Evolutionary conservation across 2,113 vertebrate species (phyloP).

Genomic region (Pithys albifrons): DNA sequence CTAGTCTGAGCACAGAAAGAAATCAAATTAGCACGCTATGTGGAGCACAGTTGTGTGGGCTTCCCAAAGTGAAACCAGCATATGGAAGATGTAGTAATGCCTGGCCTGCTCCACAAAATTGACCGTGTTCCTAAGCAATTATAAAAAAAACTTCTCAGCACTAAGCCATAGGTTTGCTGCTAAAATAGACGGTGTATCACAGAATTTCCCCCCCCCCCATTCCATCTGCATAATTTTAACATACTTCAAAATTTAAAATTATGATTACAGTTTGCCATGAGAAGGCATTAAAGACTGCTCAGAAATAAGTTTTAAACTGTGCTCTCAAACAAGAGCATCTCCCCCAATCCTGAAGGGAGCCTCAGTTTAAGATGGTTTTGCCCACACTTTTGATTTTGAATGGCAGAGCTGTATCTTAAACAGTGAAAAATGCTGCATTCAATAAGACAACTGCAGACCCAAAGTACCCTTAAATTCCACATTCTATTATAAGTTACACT

Average conservation of each 20-base stretch:
- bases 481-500: background rate
- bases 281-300: background rate
- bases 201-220: background rate
- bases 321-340: background rate
- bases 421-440: background rate
- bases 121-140: conserved; percentile 9
- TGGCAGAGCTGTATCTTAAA: background rate
- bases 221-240: background rate
- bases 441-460: background rate
- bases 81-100: conserved; percentile 24
- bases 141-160: background rate
- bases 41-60: background rate
- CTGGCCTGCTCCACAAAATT: background rate
- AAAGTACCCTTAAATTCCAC: background rate
- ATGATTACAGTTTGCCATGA: background rate
- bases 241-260: background rate
- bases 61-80: conserved; percentile 10
- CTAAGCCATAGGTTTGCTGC: background rate
- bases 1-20: background rate
- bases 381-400: background rate
- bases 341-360: background rate
- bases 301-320: background rate
- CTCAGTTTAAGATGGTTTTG: background rate
- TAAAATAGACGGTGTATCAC: background rate
- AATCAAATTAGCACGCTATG: background rate